Evolutionary conservation across 2,888 invertebrate genomes (phyloP).

Genomic region (Nyleta sp.): DNA sequence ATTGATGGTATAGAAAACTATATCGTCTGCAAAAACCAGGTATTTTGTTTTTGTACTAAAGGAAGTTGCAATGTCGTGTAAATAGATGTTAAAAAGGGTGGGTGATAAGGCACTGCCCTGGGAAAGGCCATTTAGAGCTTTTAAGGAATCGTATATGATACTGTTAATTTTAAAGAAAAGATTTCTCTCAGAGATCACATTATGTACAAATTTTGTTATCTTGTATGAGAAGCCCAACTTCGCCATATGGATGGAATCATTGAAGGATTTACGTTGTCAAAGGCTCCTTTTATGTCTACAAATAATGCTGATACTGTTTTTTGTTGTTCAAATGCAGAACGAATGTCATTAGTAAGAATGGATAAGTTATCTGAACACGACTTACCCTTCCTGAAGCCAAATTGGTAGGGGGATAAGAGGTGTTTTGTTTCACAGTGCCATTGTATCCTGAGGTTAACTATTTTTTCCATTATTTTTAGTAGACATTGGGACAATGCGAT

Average conservation of each 20-base stretch:
- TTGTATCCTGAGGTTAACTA: background rate
- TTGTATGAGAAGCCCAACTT: slow-evolving; percentile 9
- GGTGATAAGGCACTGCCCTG: slow-evolving; percentile 27
- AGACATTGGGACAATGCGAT: background rate
- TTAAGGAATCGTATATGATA: background rate
- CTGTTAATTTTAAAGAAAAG: slow-evolving; percentile 26
- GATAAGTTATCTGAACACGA: background rate
- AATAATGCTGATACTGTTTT: background rate
- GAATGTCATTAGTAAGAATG: background rate
- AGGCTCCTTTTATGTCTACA: slow-evolving; percentile 3
- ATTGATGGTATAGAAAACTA: background rate
- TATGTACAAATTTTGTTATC: background rate
- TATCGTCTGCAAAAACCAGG: slow-evolving; percentile 13
- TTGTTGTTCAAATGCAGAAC: background rate
- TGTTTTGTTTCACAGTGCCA: background rate
- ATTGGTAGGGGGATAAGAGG: background rate
- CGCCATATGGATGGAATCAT: background rate
- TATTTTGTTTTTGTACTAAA: background rate
- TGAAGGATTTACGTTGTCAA: slow-evolving; percentile 24
- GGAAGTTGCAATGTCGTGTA: slow-evolving; percentile 15
- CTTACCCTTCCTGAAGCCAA: background rate
- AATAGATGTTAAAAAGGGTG: slow-evolving; percentile 19
- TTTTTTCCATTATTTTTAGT: background rate
- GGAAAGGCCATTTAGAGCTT: slow-evolving; percentile 13
- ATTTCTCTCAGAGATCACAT: background rate